phyloP scores from a whole-genome alignment of 2,113 vertebrate genomes.

The Oreochromis niloticus region DNA sequence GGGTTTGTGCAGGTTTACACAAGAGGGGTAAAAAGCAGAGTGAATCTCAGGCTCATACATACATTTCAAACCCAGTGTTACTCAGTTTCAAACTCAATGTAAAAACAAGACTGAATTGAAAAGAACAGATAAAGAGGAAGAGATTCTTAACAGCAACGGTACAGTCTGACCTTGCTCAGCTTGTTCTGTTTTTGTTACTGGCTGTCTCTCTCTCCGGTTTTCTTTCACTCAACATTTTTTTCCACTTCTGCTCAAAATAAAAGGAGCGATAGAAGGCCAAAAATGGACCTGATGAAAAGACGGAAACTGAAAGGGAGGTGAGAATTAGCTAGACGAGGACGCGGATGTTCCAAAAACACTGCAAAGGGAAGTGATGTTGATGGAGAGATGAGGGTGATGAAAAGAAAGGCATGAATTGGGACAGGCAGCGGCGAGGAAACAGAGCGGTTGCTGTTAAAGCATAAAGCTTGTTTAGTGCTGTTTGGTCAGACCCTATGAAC shows the following conservation, averaged over 20 bases:
- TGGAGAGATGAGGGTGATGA: neutral
- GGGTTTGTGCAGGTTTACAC: neutral
- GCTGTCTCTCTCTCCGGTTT: neutral
- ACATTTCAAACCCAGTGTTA: neutral
- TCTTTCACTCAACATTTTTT: slow-evolving; percentile 6
- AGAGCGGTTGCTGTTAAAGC: neutral
- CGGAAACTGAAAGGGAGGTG: neutral
- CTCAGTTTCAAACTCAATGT: neutral
- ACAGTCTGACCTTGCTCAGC: slow-evolving; percentile 27
- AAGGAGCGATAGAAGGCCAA: neutral
- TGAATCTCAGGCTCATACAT: neutral
- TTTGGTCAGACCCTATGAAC: neutral
- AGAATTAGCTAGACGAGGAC: neutral
- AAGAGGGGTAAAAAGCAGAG: neutral
- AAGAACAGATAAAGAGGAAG: neutral
- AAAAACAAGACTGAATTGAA: neutral
- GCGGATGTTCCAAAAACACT: neutral
- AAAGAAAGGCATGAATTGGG: neutral
- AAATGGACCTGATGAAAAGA: slow-evolving; percentile 17
- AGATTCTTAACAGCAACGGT: neutral
- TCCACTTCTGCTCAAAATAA: slow-evolving; percentile 3
- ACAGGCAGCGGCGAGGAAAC: neutral
- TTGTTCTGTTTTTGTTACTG: neutral
- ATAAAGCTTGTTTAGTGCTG: slow-evolving; percentile 3
- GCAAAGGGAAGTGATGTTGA: neutral